Percentiles rank a stretch among this genome's conserved stretches.
phyloP scores from a whole-genome alignment of 2,888 invertebrate species.

The Saturnia japonica region DNA sequence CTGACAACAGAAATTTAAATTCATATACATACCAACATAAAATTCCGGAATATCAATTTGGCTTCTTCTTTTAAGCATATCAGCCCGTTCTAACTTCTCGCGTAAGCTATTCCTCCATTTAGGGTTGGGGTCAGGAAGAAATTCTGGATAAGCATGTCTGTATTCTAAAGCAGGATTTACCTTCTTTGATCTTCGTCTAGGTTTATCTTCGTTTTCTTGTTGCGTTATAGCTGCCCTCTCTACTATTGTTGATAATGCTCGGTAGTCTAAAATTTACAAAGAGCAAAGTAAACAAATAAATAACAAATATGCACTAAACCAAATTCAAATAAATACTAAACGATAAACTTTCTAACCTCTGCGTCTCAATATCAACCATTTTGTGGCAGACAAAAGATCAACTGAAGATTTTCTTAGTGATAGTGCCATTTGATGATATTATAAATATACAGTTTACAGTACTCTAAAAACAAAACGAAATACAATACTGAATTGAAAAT shows the following conservation, averaged over 20 bases:
- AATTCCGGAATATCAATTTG: conserved; percentile 97
- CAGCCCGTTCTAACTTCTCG: conserved; percentile 94
- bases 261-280: conserved; percentile 50
- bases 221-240: conserved; percentile 46
- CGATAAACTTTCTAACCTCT: conserved; percentile 46
- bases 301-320: not conserved
- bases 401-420: conserved; percentile 4
- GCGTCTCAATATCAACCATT: not conserved
- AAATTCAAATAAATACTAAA: not conserved
- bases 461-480: not conserved
- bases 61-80: conserved; percentile 93
- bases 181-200: conserved; percentile 40
- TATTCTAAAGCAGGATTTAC: conserved; percentile 76
- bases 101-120: conserved; percentile 89
- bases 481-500: too few relatives aligned
- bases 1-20: not conserved
- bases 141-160: conserved; percentile 93
- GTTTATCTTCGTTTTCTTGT: conserved; percentile 34
- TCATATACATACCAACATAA: conserved; percentile 90
- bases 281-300: not conserved
- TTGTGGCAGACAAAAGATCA: not conserved
- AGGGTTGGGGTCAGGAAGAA: conserved; percentile 92
- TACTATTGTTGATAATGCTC: conserved; percentile 57
- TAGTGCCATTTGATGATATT: not conserved
- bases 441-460: not conserved